Evolutionary conservation across 2,888 invertebrate genomes (phyloP).

Genomic region (Aromia moschata): DNA sequence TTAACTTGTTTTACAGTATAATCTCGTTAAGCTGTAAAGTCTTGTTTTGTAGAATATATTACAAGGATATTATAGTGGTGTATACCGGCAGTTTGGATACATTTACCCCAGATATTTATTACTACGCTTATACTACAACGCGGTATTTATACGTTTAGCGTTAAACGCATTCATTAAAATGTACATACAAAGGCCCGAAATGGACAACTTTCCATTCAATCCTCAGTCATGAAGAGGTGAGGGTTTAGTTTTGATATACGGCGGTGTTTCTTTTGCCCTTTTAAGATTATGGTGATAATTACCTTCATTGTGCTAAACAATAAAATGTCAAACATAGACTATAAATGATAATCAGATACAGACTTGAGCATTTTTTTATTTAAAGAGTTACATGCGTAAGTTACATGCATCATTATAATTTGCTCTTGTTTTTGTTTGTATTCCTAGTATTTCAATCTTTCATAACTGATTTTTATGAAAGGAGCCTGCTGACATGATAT

Average conservation of each 20-base stretch:
- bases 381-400: too few relatives aligned
- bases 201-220: slow-evolving; percentile 13
- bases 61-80: slow-evolving; percentile 43
- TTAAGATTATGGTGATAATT: background rate
- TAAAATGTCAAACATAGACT: too few relatives aligned
- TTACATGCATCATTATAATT: too few relatives aligned
- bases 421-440: too few relatives aligned
- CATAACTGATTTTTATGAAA: too few relatives aligned
- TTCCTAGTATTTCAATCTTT: too few relatives aligned
- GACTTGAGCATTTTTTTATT: too few relatives aligned
- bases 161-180: slow-evolving; percentile 40
- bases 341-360: too few relatives aligned
- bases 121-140: slow-evolving; percentile 34
- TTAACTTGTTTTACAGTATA: slow-evolving; percentile 41
- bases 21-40: slow-evolving; percentile 43
- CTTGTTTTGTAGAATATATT: slow-evolving; percentile 44
- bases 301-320: too few relatives aligned
- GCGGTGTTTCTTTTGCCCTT: slow-evolving; percentile 2
- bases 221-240: slow-evolving; percentile 10
- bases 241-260: slow-evolving; percentile 14
- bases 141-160: slow-evolving; percentile 38
- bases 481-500: too few relatives aligned
- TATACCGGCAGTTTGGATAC: slow-evolving; percentile 40
- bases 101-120: slow-evolving; percentile 44
- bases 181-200: slow-evolving; percentile 29